Base-by-base conservation (phyloP, 2,888 invertebrate species). In the Artemia sinica region DNA sequence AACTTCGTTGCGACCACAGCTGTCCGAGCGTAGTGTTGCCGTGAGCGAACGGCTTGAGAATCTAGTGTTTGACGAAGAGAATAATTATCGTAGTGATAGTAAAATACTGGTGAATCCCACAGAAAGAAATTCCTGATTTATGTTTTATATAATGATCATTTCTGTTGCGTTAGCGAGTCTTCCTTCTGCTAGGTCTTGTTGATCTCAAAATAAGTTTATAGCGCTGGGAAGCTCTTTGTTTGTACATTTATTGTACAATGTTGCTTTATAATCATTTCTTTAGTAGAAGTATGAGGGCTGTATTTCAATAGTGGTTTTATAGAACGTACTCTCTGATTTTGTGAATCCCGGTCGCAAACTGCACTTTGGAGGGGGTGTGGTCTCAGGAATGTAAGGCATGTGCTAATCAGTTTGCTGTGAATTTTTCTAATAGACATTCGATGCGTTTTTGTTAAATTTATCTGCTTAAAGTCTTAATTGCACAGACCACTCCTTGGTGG, bases 61-160 rank as follows among this genome's bases (percentile, higher is more conserved):
- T 52, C n/a, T 52, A 52, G 52, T 52, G n/a, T 52, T 52, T 52
- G 52, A 52, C 52, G 52, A 52, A 52, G 52, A 52, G 52, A 52
- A 13, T 52, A 52, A 12, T n/a, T 13, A n/a, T n/a, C 2, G 52
- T n/a, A 13, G 52, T 52, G 52, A 52, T 52, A 12, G 2, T 52
- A 52, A 13, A n/a, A 13, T 13, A 12, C 52, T n/a, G 1, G 18
- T 18, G 18, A 18, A 1, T 18, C 18, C 18, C 18, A 18, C 18
- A 18, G 18, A 1, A 18, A 18, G 18, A 18, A 18, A 18, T 18
- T 18, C 18, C 18, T 18, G 18, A 18, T 18, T 18, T 18, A 18
- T 18, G 18, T 18, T 18, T 18, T 18, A 18, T 18, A 18, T 18
- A 18, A 18, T 18, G 18, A 18, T 18, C 18, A 18, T 18, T 18